Evolutionary conservation across 2,113 vertebrate species (phyloP), one percentile per base, ranked within the genome.

Genomic region (Alces alces): DNA sequence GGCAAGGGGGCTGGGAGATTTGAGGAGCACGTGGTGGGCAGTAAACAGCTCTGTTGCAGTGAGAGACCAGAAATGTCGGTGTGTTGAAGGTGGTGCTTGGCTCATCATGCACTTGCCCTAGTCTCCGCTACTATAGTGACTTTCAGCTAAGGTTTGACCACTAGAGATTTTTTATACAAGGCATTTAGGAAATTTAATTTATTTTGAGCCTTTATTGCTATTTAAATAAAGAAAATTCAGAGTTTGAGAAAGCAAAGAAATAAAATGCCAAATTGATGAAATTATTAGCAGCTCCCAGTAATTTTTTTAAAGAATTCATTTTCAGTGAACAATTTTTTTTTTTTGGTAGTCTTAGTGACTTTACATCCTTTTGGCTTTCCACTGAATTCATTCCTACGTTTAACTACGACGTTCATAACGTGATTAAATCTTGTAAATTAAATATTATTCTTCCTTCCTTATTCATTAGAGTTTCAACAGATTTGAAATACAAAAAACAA

Each of bases 401-500:
- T 85, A 86, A 60, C 61, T 94, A 10, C 52, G 94, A 73, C 50
- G 86, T 92, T 92, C 76, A 82, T 80, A 73, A 52, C 55, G 54
- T 88, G 60, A 82, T 39, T 97, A 45, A 92, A 92, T n/a, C 94
- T 21, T 94, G 10, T 55, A 95, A 93, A 92, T 93, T 83, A 95
- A 80, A 85, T 89, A 61, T 82, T 94, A 52, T 86, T 58, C 78
- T 80, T 91, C 96, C 33, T 8, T 9, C 97, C 94, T 94, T 95
- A 54, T 90, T 94, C 83, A 96, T 55, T 97, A 99, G 99, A 98
- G 98, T 99, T 93, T 99, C 99, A 78, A 99, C 99, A 17, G 99
- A 99, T 97, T 98, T 99, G 92, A 99, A 99, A 95, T 99, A 99
- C 95, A 99, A 98, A 98, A 99, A 99, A 98, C 99, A 99, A 86